Evolutionary conservation across 2,888 invertebrate genomes (phyloP).

Genomic region (Cryptocephalus primarius): DNA sequence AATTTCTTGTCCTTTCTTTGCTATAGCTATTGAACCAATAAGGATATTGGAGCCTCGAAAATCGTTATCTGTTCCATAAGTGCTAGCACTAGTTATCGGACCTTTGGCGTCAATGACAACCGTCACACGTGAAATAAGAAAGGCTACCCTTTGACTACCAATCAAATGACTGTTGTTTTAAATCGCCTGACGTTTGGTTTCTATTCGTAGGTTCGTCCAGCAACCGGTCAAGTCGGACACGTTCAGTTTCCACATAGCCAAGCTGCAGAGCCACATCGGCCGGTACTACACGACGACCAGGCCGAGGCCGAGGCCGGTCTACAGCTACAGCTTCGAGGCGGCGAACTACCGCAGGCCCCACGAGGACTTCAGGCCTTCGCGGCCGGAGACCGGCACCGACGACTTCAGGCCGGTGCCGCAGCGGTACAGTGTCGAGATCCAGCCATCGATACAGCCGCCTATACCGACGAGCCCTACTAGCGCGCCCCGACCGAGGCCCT

Average conservation of each 20-base stretch:
- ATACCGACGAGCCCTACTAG: background rate
- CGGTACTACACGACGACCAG: conserved; percentile 40
- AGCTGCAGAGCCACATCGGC: conserved; percentile 54
- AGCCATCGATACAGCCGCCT: conserved; percentile 24
- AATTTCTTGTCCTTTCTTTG: too few species aligned
- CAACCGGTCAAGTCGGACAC: conserved; percentile 29
- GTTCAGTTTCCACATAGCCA: conserved; percentile 55
- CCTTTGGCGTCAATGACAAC: too few species aligned
- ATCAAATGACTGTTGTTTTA: too few species aligned
- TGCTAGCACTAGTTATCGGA: too few species aligned
- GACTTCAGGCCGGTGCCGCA: conserved; percentile 23
- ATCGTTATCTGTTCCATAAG: too few species aligned
- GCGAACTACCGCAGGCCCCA: conserved; percentile 39
- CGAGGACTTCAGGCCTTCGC: conserved; percentile 22
- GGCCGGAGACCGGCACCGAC: conserved; percentile 16
- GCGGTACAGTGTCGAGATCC: conserved; percentile 33
- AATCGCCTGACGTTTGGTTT: background rate
- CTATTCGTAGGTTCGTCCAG: conserved; percentile 5
- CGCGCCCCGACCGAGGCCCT: background rate
- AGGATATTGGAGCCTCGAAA: too few species aligned
- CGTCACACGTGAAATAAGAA: too few species aligned
- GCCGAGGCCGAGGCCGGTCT: conserved; percentile 44
- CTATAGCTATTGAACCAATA: too few species aligned
- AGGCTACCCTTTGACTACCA: too few species aligned
- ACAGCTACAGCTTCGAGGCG: conserved; percentile 64